Evolutionary conservation across 2,113 vertebrate species (phyloP), one percentile per base, ranked within the genome.

Genomic region (Chionomys nivalis): DNA sequence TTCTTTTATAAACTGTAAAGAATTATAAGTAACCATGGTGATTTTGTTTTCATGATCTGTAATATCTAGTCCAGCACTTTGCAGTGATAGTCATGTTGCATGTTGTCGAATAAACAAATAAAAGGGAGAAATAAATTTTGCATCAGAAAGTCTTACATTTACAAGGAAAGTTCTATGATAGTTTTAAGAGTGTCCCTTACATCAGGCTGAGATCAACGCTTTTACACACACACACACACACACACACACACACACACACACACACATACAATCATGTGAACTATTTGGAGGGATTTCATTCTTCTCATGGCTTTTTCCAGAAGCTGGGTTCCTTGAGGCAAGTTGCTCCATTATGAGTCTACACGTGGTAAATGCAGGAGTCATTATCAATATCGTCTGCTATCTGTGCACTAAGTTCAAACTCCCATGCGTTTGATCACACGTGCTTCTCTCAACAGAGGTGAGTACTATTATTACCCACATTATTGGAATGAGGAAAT

Each of bases 131-230:
- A 77, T 77, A 91, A 61, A 77, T 77, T 82, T 44, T 63, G 28
- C 68, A 92, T 75, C 70, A 94, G 68, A 82, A 95, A 92, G 65
- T 0, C 21, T 95, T 63, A 2, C 39, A 68, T 92, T 96, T 92
- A 58, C 7, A 5, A 52, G 68, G 21, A 89, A 55, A 86, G 1
- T 52, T 94, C 52, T n/a, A 31, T 1, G 70, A 73, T 44, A 36
- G 1, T 5, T 93, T 92, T 76, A 21, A 65, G 58, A 47, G 28
- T 68, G 42, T 6, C 49, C 58, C 91, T 36, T 55, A 72, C 2
- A 23, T 91, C 21, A 88, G 10, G 77, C 55, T 90, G 31, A 31
- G 17, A 68, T 75, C 8, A 85, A 23, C 23, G 4, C 3, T 88
- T 12, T 52, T 79, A 47, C 14, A n/a, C n/a, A n/a, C n/a, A n/a